Conservation (phyloP, 2,888 invertebrate genomes). For the Copidosoma aretas region DNA sequence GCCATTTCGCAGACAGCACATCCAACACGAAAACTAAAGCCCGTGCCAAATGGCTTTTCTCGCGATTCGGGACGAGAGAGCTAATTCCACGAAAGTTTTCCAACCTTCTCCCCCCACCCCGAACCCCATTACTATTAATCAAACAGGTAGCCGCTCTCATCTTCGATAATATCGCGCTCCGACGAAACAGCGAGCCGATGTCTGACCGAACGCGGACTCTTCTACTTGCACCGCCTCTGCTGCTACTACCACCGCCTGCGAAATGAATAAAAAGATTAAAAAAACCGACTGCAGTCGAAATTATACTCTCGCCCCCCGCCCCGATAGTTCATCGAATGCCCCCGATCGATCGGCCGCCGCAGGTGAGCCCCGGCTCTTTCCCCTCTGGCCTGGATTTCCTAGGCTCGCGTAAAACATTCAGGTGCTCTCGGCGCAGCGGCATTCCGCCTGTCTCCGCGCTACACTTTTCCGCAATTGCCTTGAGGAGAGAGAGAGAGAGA, state of each 20-base stretch:
- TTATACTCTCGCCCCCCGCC: too few relatives aligned
- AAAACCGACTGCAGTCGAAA: too few relatives aligned
- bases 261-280: not conserved
- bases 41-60: not conserved
- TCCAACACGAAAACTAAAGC: not conserved
- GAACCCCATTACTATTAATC: too few relatives aligned
- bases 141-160: too few relatives aligned
- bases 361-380: not conserved
- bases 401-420: constrained; percentile 22
- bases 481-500: not conserved
- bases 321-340: not conserved
- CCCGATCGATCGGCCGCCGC: constrained; percentile 17
- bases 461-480: not conserved
- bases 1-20: not conserved
- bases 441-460: not conserved
- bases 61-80: not conserved
- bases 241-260: too few relatives aligned
- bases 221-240: too few relatives aligned
- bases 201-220: too few relatives aligned
- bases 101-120: too few relatives aligned
- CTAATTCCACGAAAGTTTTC: not conserved
- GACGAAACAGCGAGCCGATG: too few relatives aligned
- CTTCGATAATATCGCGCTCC: too few relatives aligned
- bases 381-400: constrained; percentile 26
- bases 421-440: not conserved